Evolutionary conservation across 2,888 invertebrate genomes (phyloP), one percentile per base, ranked within the genome.

Genomic region (Parnassius smintheus): DNA sequence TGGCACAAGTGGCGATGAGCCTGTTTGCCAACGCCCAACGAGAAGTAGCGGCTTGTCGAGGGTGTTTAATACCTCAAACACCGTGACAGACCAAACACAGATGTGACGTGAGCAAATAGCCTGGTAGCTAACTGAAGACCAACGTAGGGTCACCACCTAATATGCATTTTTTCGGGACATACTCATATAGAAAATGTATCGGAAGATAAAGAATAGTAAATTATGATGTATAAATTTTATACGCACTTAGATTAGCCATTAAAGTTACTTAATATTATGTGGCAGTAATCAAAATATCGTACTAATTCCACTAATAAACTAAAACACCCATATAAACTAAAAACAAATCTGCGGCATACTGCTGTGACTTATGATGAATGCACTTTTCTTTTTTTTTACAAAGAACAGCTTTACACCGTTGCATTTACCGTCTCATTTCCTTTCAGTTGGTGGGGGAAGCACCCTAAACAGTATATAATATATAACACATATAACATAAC

Each of bases 61-160:
- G 59, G 68, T 69, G 86, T 85, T 85, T 82, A 83, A 80, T 78
- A 78, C 80, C 80, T 86, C 82, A 80, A 86, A 85, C 81, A 80
- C 83, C 83, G 83, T 82, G 85, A 85, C 86, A 84, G 82, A 76
- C 80, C 86, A 86, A 88, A 89, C 88, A 90, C 89, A 88, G 87
- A 87, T 88, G 89, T 80, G 85, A 83, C 82, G 80, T 79, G 76
- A 64, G 80, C 85, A 88, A 88, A 90, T 84, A 87, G 56, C 50
- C 59, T 56, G 46, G 18, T 46, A 52, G 52, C 51, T 52, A 41
- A 73, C 72, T 71, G 70, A 70, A 49, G 35, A 53, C 58, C 25
- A 25, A 10, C 10, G 12, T 62, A 54, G 42, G 44, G 44, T 53
- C 53, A 9, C 41, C 50, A 51, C 25, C 44, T 41, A 13, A 35